Evolutionary conservation across 2,888 invertebrate species (phyloP), one percentile per base, ranked within the genome.

Genomic region (Criorhina ranunculi): DNA sequence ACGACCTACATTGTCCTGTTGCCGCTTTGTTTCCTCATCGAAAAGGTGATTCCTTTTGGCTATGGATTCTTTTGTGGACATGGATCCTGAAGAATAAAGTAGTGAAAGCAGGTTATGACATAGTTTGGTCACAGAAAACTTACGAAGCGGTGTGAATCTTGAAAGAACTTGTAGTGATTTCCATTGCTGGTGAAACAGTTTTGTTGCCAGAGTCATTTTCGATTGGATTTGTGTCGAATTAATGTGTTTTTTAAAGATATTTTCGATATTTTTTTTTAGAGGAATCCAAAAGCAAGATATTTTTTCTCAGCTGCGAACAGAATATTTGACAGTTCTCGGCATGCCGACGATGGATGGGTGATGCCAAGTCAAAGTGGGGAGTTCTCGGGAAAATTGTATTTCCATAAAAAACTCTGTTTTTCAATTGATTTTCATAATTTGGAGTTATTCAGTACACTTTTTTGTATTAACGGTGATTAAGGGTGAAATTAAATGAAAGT

Each of bases 1-100:
- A 89, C 98, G 93, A 0, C 97, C 97, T 8, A 98, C 93, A 11
- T 93, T 92, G 35, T 95, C 94, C 51, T 92, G 90, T 90, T 98
- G 98, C 0, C 95, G 93, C 86, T 94, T 94, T 89, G 95, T 94
- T 90, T 99, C 98, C 46, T 94, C 90, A 3, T 94, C 93, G 90
- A 98, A 99, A 11, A 98, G 89, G 62, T 95, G 93, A 91, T 94
- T 94, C 70, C 95, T 94, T 29, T 93, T 92, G 67, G 93, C 92
- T 66, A 93, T 91, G 11, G 93, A 93, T 75, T 93, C 94, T 66
- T 53, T 76, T 42, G 70, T 85, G 33, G 88, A 87, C 59, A 85
- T 72, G 24, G 66, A 57, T 59, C 88, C 88, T 86, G 8, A 0
- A n/a, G 11, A 8, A 35, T 0, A 44, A 7, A 17, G 8, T 1